These are phyloP conservation scores for Macaca mulatta DNA, from an alignment of 2,113 vertebrate species.

Conservation along the genomic window DNA sequence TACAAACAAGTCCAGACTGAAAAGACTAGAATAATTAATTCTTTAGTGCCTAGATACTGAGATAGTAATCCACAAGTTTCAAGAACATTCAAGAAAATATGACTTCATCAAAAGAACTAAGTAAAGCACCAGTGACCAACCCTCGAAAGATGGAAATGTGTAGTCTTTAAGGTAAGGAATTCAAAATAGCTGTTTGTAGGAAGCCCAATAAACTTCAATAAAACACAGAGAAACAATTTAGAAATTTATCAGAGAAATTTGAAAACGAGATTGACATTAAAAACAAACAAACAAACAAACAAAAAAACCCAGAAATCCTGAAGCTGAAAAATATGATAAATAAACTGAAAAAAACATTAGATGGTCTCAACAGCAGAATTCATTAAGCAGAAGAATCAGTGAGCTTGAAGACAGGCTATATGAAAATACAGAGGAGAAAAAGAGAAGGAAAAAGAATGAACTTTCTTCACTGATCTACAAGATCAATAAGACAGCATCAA, in stretches of 20 bases:
- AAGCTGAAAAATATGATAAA: background rate
- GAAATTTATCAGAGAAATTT: background rate
- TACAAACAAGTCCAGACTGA: background rate
- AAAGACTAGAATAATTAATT: background rate
- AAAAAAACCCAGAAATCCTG: background rate
- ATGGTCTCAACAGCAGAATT: background rate
- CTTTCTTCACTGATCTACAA: background rate
- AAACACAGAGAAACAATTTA: background rate
- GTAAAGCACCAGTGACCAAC: background rate
- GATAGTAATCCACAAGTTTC: background rate
- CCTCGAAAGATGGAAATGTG: background rate
- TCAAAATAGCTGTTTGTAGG: background rate
- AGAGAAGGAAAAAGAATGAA: background rate
- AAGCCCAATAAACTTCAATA: background rate
- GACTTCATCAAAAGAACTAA: background rate
- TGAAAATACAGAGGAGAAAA: background rate
- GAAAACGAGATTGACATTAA: background rate
- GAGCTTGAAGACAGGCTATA: background rate
- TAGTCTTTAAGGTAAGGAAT: background rate
- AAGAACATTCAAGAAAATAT: background rate
- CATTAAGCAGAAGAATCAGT: background rate
- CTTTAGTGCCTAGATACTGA: background rate
- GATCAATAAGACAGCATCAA: background rate
- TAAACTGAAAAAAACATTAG: background rate
- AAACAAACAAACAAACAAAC: background rate